Conservation (phyloP, 2,888 invertebrate species). For the Eupsilia transversa region DNA sequence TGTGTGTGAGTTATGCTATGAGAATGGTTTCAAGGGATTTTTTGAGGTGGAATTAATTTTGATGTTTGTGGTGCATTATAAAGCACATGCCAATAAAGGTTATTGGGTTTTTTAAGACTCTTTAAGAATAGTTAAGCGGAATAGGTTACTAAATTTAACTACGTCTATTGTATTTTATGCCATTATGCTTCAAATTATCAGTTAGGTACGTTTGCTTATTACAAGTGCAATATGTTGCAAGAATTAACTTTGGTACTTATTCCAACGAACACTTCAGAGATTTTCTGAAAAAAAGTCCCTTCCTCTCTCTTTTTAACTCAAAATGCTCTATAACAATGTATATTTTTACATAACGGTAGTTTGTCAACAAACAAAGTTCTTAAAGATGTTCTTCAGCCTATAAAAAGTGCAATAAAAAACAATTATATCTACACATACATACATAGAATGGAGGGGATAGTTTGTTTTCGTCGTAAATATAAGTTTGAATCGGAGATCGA, state of each 20-base stretch:
- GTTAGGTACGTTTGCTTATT: not conserved
- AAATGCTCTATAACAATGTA: too few species aligned
- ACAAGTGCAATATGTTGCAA: not conserved
- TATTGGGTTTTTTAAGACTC: too few species aligned
- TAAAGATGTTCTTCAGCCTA: not conserved
- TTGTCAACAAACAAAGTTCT: not conserved
- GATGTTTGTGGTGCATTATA: not conserved
- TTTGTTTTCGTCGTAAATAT: constrained; percentile 48
- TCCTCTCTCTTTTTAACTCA: not conserved
- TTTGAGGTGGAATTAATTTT: not conserved
- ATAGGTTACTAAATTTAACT: too few species aligned
- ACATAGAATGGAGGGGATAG: constrained; percentile 3
- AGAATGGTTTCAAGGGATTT: not conserved
- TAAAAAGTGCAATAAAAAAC: constrained; percentile 25
- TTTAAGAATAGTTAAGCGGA: too few species aligned
- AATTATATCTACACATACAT: not conserved
- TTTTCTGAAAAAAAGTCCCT: too few species aligned
- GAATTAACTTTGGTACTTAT: too few species aligned
- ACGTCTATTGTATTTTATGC: too few species aligned
- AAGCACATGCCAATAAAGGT: too few species aligned
- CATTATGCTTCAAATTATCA: too few species aligned
- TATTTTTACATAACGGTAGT: not conserved
- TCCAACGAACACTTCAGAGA: too few species aligned
- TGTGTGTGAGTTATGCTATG: not conserved
- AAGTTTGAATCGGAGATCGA: constrained; percentile 41